Percentiles rank a stretch among this genome's conserved stretches.
These are phyloP conservation scores for Epicauta chinensis DNA, from an alignment of 1,140 invertebrate genomes.

Conservation along the genomic window DNA sequence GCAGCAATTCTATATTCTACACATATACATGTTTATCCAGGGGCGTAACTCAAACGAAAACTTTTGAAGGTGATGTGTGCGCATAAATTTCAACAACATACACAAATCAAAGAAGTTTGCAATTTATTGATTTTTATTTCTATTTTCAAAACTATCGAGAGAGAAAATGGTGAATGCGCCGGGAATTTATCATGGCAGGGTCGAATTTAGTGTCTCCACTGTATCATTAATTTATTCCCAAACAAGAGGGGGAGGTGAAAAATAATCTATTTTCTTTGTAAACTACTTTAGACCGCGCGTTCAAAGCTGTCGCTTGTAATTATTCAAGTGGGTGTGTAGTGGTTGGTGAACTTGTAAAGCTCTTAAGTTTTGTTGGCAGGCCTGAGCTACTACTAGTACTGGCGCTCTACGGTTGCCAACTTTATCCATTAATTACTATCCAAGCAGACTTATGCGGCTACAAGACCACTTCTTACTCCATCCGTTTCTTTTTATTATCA, in stretches of 20 bases:
- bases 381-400: constrained; percentile 22
- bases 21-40: too few relatives aligned
- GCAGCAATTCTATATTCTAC: too few relatives aligned
- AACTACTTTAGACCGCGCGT: constrained; percentile 35
- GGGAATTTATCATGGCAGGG: neutral
- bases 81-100: too few relatives aligned
- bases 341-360: constrained; percentile 35
- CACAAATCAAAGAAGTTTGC: too few relatives aligned
- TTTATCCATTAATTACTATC: constrained; percentile 37
- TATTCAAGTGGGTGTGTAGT: constrained; percentile 39
- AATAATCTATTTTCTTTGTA: constrained; percentile 37
- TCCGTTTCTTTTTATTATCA: too few relatives aligned
- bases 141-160: too few relatives aligned
- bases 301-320: constrained; percentile 38
- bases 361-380: constrained; percentile 34
- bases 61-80: too few relatives aligned
- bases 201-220: neutral
- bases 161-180: too few relatives aligned
- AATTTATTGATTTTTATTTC: too few relatives aligned
- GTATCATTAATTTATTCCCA: constrained; percentile 26
- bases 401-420: constrained; percentile 28
- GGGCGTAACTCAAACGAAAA: too few relatives aligned
- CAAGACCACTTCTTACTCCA: constrained; percentile 14
- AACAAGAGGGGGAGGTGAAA: constrained; percentile 21
- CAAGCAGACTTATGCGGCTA: constrained; percentile 26